Base-by-base conservation (phyloP, 1,140 invertebrate species). In the Teleogryllus occipitalis region DNA sequence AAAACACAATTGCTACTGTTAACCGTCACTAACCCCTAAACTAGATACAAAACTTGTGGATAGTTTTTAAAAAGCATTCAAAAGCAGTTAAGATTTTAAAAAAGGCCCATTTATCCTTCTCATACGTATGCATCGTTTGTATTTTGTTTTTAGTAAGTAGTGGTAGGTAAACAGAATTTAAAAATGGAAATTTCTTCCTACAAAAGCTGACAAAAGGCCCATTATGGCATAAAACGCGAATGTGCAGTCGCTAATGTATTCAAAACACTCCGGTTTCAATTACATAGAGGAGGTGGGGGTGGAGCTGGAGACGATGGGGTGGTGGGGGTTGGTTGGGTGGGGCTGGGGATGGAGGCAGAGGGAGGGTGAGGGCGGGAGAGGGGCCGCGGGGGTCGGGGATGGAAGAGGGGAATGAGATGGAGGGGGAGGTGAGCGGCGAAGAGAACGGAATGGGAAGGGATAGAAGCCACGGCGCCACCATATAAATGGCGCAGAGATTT, bases 231-330 rank as follows among this genome's bases (percentile, higher is more conserved):
- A 65, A 65, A 65, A 39, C 27, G 54, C 18, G 54, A 65, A 65
- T 65, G 54, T 65, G 54, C 54, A 65, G 54, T 65, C 54, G 54
- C 54, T 65, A 65, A 65, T 65, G 54, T 18, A 65, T 65, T 65
- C 54, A 65, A 65, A 65, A 65, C 54, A 65, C 54, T 65, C 54
- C 54, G 54, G 10, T 65, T 65, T 65, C 54, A 65, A 65, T 65
- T 65, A 65, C 18, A 65, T 65, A 65, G 54, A 14, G 18, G 54
- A 65, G 18, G 54, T 14, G 54, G 54, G 18, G 54, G 0, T 1
- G 27, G 1, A n/a, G n/a, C n/a, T n/a, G n/a, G 18, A 65, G 18
- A 65, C 54, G 10, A 65, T 65, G 54, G 0, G 18, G 10, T 14
- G 54, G 54, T 18, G 18, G 7, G 10, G 18, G 54, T 14, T 3